Conservation (phyloP, 1,140 invertebrate species). For the Gonioctena quinquepunctata region DNA sequence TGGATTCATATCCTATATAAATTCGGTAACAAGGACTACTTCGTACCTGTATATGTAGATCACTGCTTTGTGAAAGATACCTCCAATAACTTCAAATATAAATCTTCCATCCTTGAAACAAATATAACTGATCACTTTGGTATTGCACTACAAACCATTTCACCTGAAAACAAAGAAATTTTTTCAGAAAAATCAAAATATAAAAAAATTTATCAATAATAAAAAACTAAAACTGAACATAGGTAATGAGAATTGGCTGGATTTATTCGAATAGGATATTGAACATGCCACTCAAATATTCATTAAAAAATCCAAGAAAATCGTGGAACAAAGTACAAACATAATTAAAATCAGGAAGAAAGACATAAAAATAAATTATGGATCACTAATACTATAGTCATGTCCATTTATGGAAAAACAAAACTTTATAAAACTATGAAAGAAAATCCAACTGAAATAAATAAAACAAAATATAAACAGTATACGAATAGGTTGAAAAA, state of each 20-base stretch:
- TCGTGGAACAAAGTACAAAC: neutral
- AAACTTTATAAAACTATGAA: too few relatives aligned
- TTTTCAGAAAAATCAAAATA: neutral
- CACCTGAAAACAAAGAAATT: neutral
- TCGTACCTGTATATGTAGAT: neutral
- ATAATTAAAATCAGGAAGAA: neutral
- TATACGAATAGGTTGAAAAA: conserved; percentile 1
- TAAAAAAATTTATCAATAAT: neutral
- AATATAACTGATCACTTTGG: neutral
- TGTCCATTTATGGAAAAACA: neutral
- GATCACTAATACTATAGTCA: neutral
- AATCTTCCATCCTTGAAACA: neutral
- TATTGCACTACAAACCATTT: neutral
- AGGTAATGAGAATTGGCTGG: neutral
- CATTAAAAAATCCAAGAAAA: neutral
- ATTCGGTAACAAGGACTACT: too few relatives aligned
- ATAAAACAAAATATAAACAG: neutral
- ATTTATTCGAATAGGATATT: neutral
- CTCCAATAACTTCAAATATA: neutral
- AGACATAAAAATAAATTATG: neutral
- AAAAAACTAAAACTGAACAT: neutral
- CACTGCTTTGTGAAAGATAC: neutral
- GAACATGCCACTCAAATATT: neutral
- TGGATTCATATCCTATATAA: too few relatives aligned
- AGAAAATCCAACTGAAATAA: too few relatives aligned